Percentiles rank a stretch among this genome's conserved stretches.
phyloP scores from a whole-genome alignment of 2,113 vertebrate species.

The Podiceps cristatus region DNA sequence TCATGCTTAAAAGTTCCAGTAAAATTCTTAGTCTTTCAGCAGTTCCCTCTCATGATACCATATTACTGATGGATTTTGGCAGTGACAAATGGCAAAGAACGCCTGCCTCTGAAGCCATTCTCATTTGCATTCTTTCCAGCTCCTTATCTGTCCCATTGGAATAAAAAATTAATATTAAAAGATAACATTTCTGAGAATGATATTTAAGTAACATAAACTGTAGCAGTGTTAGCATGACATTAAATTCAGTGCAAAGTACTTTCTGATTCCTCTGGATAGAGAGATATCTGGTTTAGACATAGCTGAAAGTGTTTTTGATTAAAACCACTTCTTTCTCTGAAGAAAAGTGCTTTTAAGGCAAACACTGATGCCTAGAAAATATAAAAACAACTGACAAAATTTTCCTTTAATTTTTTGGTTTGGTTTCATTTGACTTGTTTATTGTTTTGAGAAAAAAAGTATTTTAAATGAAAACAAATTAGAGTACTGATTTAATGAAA shows the following conservation, averaged over 20 bases:
- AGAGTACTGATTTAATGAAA: not conserved
- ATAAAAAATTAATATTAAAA: conserved; percentile 65
- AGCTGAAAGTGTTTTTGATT: not conserved
- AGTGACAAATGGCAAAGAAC: conserved; percentile 70
- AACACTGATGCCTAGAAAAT: not conserved
- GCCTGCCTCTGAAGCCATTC: conserved; percentile 55
- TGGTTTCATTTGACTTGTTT: not conserved
- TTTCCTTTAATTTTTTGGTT: not conserved
- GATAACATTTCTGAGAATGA: conserved; percentile 31
- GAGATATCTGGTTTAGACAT: not conserved
- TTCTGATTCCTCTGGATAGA: not conserved
- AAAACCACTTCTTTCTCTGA: not conserved
- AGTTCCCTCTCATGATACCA: conserved; percentile 51
- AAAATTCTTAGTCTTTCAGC: conserved; percentile 59
- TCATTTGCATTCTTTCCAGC: conserved; percentile 57
- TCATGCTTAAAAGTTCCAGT: conserved; percentile 58
- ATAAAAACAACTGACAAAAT: not conserved
- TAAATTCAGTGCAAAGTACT: not conserved
- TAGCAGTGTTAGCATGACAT: not conserved
- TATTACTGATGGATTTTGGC: conserved; percentile 61
- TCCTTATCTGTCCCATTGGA: conserved; percentile 66
- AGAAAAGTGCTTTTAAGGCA: not conserved
- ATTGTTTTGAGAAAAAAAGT: not conserved
- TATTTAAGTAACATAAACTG: conserved; percentile 28
- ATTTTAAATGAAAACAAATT: not conserved